Evolutionary conservation across 2,797 vertebrate genomes (phyloP).

Genomic region (Hyperoplus lanceolatus): DNA sequence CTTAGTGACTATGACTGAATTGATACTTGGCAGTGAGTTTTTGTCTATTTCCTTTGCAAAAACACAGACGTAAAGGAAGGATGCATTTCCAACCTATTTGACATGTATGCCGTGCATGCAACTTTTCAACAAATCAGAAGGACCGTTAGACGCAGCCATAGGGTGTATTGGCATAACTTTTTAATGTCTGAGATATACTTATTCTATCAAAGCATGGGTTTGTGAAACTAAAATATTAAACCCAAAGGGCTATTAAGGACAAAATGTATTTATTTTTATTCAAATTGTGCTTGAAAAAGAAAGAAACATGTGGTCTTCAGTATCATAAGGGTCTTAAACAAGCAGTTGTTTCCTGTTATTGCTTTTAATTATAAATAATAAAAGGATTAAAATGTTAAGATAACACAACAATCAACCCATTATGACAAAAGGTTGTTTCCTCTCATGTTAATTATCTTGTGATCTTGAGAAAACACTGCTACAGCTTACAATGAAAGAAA

Average conservation of each 20-base stretch:
- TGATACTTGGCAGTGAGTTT: neutral
- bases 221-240: neutral
- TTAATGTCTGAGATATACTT: neutral
- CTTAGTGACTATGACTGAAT: neutral
- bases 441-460: too few relatives aligned
- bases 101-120: neutral
- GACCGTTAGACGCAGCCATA: neutral
- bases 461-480: too few relatives aligned
- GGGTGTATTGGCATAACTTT: neutral
- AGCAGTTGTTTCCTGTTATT: neutral
- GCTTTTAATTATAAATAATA: too few relatives aligned
- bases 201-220: neutral
- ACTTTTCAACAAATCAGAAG: neutral
- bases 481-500: too few relatives aligned
- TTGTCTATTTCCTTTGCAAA: too few relatives aligned
- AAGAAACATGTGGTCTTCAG: neutral
- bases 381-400: too few relatives aligned
- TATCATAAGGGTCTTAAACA: conserved; percentile 1
- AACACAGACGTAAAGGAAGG: neutral
- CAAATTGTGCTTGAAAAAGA: neutral
- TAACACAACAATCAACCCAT: too few relatives aligned
- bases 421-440: too few relatives aligned
- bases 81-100: neutral
- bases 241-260: too few relatives aligned
- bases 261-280: neutral